Percentiles rank a stretch among this genome's conserved stretches.
phyloP scores from a whole-genome alignment of 2,888 invertebrate species.

The Sinohyriopsis cumingii region DNA sequence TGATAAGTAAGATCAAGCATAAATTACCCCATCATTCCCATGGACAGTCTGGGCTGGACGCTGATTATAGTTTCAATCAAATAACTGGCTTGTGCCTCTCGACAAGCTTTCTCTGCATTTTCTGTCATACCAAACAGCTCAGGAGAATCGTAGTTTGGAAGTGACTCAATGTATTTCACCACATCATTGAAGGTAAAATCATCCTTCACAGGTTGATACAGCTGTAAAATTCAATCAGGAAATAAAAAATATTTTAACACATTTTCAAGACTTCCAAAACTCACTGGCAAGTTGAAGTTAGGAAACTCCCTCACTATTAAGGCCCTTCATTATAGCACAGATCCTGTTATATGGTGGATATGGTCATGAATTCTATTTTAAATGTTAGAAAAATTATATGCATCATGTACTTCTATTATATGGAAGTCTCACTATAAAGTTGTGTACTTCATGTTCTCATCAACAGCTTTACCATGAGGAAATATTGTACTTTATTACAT shows the following conservation, averaged over 20 bases:
- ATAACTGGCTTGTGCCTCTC: conserved; percentile 62
- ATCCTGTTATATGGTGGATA: too few species aligned
- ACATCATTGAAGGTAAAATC: conserved; percentile 53
- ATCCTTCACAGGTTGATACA: conserved; percentile 62
- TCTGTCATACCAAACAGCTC: conserved; percentile 71
- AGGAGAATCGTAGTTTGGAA: conserved; percentile 67
- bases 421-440: too few species aligned
- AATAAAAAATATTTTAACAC: neutral
- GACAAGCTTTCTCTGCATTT: conserved; percentile 69
- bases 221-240: conserved; percentile 37
- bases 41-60: conserved; percentile 66
- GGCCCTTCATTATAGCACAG: too few species aligned
- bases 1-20: neutral
- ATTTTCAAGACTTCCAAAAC: neutral
- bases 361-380: too few species aligned
- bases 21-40: conserved; percentile 58
- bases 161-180: conserved; percentile 56
- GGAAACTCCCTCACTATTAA: too few species aligned
- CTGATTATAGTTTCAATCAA: conserved; percentile 65
- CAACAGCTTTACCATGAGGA: too few species aligned
- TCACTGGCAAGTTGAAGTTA: neutral
- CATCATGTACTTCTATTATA: too few species aligned
- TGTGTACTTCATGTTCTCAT: too few species aligned
- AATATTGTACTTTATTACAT: too few species aligned
- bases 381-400: too few species aligned